Conservation (phyloP, 2,797 vertebrate genomes). For the Neopelma chrysocephalum region DNA sequence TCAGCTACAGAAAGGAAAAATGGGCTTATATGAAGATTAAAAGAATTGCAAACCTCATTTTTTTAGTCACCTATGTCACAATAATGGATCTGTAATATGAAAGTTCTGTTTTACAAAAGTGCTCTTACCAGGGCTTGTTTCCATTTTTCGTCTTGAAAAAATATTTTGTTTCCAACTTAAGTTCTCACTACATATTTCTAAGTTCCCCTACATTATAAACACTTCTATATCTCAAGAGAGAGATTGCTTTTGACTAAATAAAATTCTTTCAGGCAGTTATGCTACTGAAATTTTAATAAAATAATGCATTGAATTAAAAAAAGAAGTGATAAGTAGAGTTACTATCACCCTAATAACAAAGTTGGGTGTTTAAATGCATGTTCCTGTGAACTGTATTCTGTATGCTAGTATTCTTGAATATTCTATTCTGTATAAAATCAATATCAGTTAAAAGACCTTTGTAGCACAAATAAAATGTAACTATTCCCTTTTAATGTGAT, state of each 20-base stretch:
- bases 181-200: constrained; percentile 37
- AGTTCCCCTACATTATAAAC: constrained; percentile 12
- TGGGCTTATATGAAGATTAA: constrained; percentile 21
- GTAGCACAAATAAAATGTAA: not conserved
- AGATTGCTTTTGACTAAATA: not conserved
- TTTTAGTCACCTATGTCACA: not conserved
- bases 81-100: not conserved
- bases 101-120: not conserved
- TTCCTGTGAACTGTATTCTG: not conserved
- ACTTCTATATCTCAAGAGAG: not conserved
- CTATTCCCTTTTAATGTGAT: not conserved
- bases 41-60: constrained; percentile 5
- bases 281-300: not conserved
- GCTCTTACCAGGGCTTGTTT: constrained; percentile 21
- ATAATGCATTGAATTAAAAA: not conserved
- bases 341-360: not conserved
- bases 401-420: not conserved
- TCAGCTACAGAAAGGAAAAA: constrained; percentile 28
- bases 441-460: not conserved
- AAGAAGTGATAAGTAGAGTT: not conserved
- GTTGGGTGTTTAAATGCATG: not conserved
- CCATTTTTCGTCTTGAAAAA: constrained; percentile 36
- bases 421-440: not conserved
- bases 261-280: not conserved
- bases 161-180: constrained; percentile 26